Conservation (phyloP, 2,113 vertebrate species). For the Myotis lucifugus region DNA sequence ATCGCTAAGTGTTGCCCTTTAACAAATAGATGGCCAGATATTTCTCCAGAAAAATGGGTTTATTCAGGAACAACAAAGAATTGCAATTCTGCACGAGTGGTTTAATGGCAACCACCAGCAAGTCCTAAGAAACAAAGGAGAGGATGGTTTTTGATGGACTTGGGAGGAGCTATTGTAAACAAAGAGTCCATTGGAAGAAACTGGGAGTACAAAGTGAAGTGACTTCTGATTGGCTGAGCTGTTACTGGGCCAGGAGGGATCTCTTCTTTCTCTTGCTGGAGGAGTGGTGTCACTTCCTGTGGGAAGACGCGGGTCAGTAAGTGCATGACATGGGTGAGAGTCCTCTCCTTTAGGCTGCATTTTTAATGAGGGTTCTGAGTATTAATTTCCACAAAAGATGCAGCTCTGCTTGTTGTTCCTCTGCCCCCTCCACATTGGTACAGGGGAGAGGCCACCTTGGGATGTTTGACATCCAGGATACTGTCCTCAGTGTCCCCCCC, state of each 20-base stretch:
- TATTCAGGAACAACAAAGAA: background rate
- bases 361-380: background rate
- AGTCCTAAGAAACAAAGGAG: background rate
- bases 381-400: background rate
- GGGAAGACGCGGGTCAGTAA: background rate
- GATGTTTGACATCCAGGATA: background rate
- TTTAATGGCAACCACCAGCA: background rate
- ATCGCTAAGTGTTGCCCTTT: background rate
- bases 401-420: too few relatives aligned
- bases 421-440: background rate
- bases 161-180: background rate
- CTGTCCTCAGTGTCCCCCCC: background rate
- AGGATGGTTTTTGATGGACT: background rate
- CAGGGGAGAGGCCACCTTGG: fast-evolving
- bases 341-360: background rate
- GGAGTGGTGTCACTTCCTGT: background rate
- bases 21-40: background rate
- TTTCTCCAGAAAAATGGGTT: background rate
- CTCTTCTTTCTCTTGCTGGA: background rate
- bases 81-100: too few relatives aligned
- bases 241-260: background rate
- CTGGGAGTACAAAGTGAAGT: too few relatives aligned
- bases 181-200: background rate
- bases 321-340: background rate
- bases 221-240: background rate